Percentiles rank a stretch among this genome's conserved stretches.
These are phyloP conservation scores for Deroplatys truncata DNA, from an alignment of 2,888 invertebrate species.

Conservation along the genomic window DNA sequence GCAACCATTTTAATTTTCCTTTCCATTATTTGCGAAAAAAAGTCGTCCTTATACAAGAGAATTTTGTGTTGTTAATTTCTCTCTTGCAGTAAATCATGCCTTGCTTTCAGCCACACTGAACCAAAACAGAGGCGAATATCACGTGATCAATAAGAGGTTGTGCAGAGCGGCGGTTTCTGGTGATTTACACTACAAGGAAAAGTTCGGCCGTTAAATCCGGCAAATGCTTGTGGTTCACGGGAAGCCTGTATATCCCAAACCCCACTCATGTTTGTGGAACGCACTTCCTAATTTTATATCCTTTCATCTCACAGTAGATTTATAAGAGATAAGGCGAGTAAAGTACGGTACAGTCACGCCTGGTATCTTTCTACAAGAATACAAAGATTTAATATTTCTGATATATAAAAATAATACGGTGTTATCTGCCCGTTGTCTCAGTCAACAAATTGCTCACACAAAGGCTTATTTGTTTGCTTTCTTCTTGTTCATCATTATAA, in stretches of 20 bases:
- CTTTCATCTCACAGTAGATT: not conserved
- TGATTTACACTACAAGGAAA: not conserved
- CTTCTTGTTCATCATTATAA: no score
- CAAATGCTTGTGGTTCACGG: not conserved
- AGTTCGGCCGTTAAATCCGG: not conserved
- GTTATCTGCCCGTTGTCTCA: no score
- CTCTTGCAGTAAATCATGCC: not conserved
- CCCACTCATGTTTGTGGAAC: not conserved
- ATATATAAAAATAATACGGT: no score
- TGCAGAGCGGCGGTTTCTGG: not conserved
- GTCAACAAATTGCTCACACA: no score
- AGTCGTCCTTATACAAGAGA: not conserved
- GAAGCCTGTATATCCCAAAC: not conserved
- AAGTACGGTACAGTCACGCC: no score
- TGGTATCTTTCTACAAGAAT: no score
- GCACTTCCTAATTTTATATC: not conserved
- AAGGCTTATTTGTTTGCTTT: no score
- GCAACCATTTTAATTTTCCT: no score
- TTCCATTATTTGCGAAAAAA: no score
- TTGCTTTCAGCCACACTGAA: not conserved
- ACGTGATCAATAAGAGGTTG: not conserved
- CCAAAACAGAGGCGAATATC: not conserved
- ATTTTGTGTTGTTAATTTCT: not conserved
- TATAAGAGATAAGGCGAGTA: not conserved
- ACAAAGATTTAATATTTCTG: no score